Base-by-base conservation (phyloP, 1,140 invertebrate genomes). In the Charaxes varanes region DNA sequence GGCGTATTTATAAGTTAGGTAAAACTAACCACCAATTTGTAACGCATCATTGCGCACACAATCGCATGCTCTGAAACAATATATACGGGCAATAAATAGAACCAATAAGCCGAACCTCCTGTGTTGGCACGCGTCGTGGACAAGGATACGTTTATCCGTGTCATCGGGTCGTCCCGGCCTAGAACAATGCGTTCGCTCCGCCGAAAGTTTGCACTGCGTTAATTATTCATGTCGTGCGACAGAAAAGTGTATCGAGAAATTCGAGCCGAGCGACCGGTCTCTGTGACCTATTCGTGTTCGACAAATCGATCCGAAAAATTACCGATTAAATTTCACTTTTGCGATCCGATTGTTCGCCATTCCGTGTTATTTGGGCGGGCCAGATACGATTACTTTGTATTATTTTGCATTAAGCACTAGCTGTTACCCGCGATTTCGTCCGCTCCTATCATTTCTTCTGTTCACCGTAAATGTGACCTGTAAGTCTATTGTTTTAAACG, bases 221-320 rank as follows among this genome's bases (percentile, higher is more conserved):
- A 65, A 73, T 76, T 76, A 78, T 78, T 80, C 65, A 55, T 65
- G 61, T 56, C 60, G 47, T 47, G 64, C 54, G 33, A 48, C 46
- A 55, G 64, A 73, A 73, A 73, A 65, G 53, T 61, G 54, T 58
- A 61, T 50, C 59, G 54, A 59, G 62, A 70, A 64, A 61, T 64
- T 36, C 38, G 53, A 52, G 42, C 31, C 30, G 57, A n/a, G n/a
- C n/a, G n/a, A 65, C 66, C 62, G 54, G 66, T 65, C 53, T 50
- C 26, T 13, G 41, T 55, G 69, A 64, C 61, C 71, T 58, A 58
- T 52, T 57, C 60, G 49, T 41, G 53, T 58, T 44, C 54, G 45
- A 59, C 58, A 58, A 74, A 69, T 66, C 60, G 48, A 50, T 59
- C 51, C 66, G 63, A 73, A 71, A 68, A 66, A 52, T 45, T 55